Evolutionary conservation across 2,797 vertebrate genomes (phyloP).

Genomic region (Falco columbarius): DNA sequence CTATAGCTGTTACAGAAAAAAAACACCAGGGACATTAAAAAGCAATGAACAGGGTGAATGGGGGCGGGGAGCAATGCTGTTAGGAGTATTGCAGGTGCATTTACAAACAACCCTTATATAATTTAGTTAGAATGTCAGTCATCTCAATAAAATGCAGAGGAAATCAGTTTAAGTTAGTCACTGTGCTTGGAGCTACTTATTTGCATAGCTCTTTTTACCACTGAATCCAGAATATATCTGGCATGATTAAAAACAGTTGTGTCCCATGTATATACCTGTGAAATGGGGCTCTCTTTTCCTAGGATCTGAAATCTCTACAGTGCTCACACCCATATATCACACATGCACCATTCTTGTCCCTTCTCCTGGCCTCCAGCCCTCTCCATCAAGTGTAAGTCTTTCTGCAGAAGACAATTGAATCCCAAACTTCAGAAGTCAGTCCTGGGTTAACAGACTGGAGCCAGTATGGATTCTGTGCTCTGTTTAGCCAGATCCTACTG

Average conservation of each 20-base stretch:
- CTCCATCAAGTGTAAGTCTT: neutral
- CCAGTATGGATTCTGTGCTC: fast-evolving
- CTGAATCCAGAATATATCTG: neutral
- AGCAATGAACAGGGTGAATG: neutral
- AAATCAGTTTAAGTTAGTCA: neutral
- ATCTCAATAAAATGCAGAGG: neutral
- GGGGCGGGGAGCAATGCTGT: neutral
- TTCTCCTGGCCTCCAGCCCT: neutral
- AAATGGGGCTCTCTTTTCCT: neutral
- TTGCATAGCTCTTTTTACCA: neutral
- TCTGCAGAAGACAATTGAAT: neutral
- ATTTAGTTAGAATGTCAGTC: neutral
- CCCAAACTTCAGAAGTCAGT: neutral
- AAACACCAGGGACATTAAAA: neutral
- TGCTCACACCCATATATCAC: neutral
- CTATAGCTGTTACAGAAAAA: neutral
- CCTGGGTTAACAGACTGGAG: neutral
- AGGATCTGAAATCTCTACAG: neutral
- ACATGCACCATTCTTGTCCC: neutral
- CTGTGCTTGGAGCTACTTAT: neutral
- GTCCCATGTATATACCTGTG: neutral
- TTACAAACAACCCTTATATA: neutral
- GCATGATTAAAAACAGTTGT: neutral
- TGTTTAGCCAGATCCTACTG: neutral
- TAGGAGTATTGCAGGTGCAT: neutral